Percentiles rank a stretch among this genome's conserved stretches.
phyloP scores from a whole-genome alignment of 2,113 vertebrate genomes.

The Hippocampus barbouri region DNA sequence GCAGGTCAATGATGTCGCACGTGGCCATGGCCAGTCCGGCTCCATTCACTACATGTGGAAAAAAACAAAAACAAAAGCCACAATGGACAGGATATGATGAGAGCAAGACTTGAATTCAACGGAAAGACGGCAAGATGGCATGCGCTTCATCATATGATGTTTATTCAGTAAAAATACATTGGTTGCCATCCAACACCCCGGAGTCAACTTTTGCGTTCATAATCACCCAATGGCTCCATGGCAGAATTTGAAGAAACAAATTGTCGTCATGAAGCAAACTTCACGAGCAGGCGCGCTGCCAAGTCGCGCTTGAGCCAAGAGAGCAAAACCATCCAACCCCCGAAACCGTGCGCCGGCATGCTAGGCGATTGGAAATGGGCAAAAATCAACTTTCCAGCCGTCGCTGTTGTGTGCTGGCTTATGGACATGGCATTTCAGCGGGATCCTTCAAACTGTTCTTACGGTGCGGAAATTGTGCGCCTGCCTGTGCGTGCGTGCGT shows the following conservation, averaged over 20 bases:
- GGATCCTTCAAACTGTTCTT: conserved; percentile 56
- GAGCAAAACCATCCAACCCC: background rate
- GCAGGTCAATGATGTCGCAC: conserved; percentile 94
- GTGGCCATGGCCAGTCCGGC: conserved; percentile 98
- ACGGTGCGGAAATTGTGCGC: conserved; percentile 37
- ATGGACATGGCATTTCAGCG: conserved; percentile 46
- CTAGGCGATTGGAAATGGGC: too few species aligned
- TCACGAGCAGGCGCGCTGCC: too few species aligned
- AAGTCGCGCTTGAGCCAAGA: background rate
- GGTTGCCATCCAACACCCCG: too few species aligned
- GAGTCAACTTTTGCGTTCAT: too few species aligned
- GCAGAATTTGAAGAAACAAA: background rate
- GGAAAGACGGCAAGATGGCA: too few species aligned
- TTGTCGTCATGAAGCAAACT: too few species aligned
- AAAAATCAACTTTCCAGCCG: conserved; percentile 66
- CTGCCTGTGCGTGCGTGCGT: background rate
- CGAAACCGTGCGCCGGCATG: too few species aligned
- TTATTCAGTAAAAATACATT: too few species aligned
- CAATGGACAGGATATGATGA: background rate
- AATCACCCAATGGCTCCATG: too few species aligned
- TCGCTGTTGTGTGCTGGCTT: conserved; percentile 53
- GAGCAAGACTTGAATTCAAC: background rate
- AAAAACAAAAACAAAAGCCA: background rate
- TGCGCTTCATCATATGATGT: too few species aligned
- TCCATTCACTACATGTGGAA: conserved; percentile 83